Base-by-base conservation (phyloP, 1,140 invertebrate species). In the Paramacrobiotus metropolitanus region DNA sequence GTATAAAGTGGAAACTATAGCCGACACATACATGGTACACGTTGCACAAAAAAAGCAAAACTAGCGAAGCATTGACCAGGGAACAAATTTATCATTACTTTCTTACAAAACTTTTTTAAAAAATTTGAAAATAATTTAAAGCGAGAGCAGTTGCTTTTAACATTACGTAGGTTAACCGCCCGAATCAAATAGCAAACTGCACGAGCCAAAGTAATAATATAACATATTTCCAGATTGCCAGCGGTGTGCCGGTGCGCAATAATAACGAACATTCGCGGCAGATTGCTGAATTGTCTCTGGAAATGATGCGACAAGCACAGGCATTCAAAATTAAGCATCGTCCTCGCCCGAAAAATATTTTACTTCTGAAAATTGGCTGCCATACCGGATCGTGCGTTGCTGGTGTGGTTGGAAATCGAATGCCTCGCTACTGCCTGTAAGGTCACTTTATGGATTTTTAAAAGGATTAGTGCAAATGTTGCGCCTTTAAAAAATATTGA, bases 361-460 rank as follows among this genome's bases (percentile, higher is more conserved):
- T 83, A 3, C 68, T 73, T 62, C 74, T 82, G 31, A 66, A 80
- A 4, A 77, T 80, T 24, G 81, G 81, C 1, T 69, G 81, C 24
- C 79, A 81, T 68, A 77, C 78, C 4, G 80, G 80, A 0, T 21
- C 69, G 28, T 63, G 28, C 21, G 21, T 44, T 4, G 31, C 60
- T n/a, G 80, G 80, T 0, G 77, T 81, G 0, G 79, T 82, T 1
- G 80, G 80, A 2, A 74, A 77, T 20, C 79, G 77, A 31, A 81
- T 81, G 79, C 80, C 80, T 0, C 68, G 80, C 18, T 82, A 82
- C 68, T 82, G 81, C 66, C 71, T 83, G 15, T 83, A n/a, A n/a
- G n/a, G n/a, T n/a, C n/a, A n/a, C n/a, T n/a, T n/a, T n/a, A n/a
- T n/a, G n/a, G n/a, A n/a, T n/a, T n/a, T n/a, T n/a, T n/a, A n/a